A percentile compares a stretch with the other conserved stretches of the same genome.
Conservation (phyloP, 2,888 invertebrate species). For the Drosophila cyrtoloma region DNA sequence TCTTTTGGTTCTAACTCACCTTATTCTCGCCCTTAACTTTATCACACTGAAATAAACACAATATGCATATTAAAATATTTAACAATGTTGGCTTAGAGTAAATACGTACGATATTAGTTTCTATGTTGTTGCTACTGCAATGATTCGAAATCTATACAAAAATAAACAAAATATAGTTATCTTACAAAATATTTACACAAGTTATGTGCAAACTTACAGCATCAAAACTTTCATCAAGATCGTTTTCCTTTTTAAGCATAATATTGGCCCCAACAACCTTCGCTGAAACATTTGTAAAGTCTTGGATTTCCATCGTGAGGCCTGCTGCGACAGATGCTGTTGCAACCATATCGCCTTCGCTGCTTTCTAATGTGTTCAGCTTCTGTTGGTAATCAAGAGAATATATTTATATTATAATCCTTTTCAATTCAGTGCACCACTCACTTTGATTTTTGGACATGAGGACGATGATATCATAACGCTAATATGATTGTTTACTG, state of each 20-base stretch:
- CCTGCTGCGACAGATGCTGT: conserved; percentile 35
- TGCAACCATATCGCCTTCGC: conserved; percentile 31
- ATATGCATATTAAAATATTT: conserved; percentile 2
- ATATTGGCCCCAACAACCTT: conserved; percentile 54
- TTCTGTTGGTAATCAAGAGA: conserved; percentile 40
- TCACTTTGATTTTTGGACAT: conserved; percentile 58
- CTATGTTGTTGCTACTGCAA: conserved; percentile 96
- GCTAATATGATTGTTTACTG: conserved; percentile 51
- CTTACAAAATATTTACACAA: background rate
- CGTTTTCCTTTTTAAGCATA: conserved; percentile 81
- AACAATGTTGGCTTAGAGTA: background rate
- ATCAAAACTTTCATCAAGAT: conserved; percentile 89
- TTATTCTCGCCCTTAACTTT: conserved; percentile 96
- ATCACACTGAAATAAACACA: conserved; percentile 93
- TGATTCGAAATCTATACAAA: conserved; percentile 93
- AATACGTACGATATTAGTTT: conserved; percentile 94
- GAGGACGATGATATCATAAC: conserved; percentile 47
- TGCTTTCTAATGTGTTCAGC: conserved; percentile 47
- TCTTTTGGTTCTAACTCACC: conserved; percentile 87
- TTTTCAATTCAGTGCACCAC: conserved; percentile 12
- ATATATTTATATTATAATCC: background rate
- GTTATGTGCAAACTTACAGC: conserved; percentile 88
- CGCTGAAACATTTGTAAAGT: conserved; percentile 50
- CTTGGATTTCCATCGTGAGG: conserved; percentile 56
- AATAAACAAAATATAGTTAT: conserved; percentile 80